Conservation (phyloP, 2,113 vertebrate species). For the Chitala chitala region DNA sequence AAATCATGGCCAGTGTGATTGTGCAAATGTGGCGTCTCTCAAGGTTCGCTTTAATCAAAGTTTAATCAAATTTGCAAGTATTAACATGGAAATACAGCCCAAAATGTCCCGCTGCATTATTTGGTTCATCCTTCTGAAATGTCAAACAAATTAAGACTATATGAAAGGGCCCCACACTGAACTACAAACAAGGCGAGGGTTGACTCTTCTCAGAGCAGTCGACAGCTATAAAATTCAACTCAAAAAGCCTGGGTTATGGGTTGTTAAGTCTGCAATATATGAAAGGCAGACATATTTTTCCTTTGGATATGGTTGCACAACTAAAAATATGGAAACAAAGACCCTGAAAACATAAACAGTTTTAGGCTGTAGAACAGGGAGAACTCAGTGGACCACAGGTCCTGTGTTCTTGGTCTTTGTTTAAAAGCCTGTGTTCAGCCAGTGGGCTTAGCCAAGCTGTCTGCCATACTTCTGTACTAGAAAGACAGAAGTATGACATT, state of each 20-base stretch:
- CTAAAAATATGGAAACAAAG: too few relatives aligned
- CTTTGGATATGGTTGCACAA: too few relatives aligned
- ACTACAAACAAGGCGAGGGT: not conserved
- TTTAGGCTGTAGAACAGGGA: too few relatives aligned
- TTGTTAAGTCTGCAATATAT: too few relatives aligned
- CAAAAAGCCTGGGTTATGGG: too few relatives aligned
- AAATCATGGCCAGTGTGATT: not conserved
- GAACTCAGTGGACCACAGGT: too few relatives aligned
- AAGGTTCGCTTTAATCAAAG: not conserved
- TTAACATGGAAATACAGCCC: not conserved
- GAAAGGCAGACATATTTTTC: too few relatives aligned
- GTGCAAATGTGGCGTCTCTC: not conserved
- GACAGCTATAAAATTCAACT: too few relatives aligned
- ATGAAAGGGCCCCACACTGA: not conserved
- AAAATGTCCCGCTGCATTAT: not conserved
- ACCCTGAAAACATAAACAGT: too few relatives aligned
- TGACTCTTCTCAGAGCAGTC: not conserved
- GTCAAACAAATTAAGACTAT: slow-evolving; percentile 9
- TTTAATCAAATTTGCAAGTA: not conserved
- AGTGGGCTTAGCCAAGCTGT: not conserved
- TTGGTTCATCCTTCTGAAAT: slow-evolving; percentile 9
- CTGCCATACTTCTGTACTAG: not conserved
- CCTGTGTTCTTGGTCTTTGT: not conserved
- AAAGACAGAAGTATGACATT: not conserved
- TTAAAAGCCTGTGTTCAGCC: not conserved